Evolutionary conservation across 1,140 invertebrate genomes (phyloP), one percentile per base, ranked within the genome.

Genomic region (Trichomalopsis sarcophagae): DNA sequence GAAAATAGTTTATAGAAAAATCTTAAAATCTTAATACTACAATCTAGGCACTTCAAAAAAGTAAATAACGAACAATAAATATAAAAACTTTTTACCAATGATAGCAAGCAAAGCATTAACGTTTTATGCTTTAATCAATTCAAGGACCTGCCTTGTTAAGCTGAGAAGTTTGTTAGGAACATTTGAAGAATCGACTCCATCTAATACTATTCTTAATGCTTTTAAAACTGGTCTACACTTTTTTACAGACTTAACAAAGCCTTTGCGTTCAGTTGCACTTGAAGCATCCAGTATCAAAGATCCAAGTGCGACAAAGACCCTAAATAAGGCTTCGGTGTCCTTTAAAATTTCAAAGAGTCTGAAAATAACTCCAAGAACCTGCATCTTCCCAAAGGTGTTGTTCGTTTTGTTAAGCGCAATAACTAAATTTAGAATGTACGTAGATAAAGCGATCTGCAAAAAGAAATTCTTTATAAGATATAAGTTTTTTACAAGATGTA

Each of bases 391-490:
- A 23, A 92, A 87, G 30, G 89, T 88, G 75, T 94, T 94, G 17
- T 91, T 87, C 73, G 89, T 85, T 21, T 93, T 94, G 76, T 93
- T 89, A 87, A 94, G 92, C 2, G 95, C 94, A 33, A 96, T 94
- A 3, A 95, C 95, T 86, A 97, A 92, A 93, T 98, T 98, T 30
- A 98, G 91, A 30, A 98, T 92, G 44, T 98, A 93, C 0, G 97
- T 98, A 9, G 96, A 93, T 81, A 80, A 13, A 14, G 83, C 83
- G 4, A 84, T n/a, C 83, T 84, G 27, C 2, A 83, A 68, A 77
- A 17, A 79, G 17, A 74, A 71, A 84, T 80, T 77, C 33, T 77
- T 77, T 23, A 77, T 36, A 79, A 86, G 80, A 68, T 84, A 17
- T 86, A 76, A 81, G 40, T 68, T 33, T 69, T 14, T 7, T 7